A percentile compares a stretch with the other conserved stretches of the same genome.
Conservation (phyloP, 2,797 vertebrate genomes). For the Pseudochirops corinnae region DNA sequence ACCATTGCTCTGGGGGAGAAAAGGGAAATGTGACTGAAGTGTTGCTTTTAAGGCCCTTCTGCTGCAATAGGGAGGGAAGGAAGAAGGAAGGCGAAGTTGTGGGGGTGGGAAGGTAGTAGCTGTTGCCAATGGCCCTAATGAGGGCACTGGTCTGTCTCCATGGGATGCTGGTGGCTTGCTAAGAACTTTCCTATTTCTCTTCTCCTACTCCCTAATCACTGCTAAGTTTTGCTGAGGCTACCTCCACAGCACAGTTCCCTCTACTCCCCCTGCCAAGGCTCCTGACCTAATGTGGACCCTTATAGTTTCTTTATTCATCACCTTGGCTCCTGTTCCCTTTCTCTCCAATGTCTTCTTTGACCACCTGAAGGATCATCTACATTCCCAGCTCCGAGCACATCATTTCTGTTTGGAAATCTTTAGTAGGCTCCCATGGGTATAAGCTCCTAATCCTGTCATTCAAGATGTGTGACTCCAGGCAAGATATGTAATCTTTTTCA, state of each 20-base stretch:
- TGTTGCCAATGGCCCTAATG: not conserved
- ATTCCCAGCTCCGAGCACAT: not conserved
- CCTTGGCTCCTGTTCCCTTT: not conserved
- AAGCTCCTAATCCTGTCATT: not conserved
- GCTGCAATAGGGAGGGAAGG: not conserved
- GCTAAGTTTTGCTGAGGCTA: not conserved
- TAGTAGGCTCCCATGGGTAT: not conserved
- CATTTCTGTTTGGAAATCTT: not conserved
- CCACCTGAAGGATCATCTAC: not conserved
- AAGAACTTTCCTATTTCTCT: not conserved
- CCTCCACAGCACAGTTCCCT: not conserved
- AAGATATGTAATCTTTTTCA: not conserved
- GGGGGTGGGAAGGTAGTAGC: not conserved
- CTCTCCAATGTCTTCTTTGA: not conserved
- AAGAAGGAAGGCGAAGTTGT: not conserved
- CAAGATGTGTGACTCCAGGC: not conserved
- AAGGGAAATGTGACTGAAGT: not conserved
- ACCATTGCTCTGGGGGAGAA: slow-evolving; percentile 50
- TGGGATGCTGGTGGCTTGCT: not conserved
- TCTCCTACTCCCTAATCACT: not conserved
- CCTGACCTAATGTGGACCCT: not conserved
- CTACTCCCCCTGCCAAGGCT: not conserved
- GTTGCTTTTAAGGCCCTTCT: not conserved
- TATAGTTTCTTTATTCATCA: not conserved
- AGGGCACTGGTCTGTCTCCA: not conserved